Evolutionary conservation across 2,797 vertebrate species (phyloP), one percentile per base, ranked within the genome.

Genomic region (Serranus cabrilla): DNA sequence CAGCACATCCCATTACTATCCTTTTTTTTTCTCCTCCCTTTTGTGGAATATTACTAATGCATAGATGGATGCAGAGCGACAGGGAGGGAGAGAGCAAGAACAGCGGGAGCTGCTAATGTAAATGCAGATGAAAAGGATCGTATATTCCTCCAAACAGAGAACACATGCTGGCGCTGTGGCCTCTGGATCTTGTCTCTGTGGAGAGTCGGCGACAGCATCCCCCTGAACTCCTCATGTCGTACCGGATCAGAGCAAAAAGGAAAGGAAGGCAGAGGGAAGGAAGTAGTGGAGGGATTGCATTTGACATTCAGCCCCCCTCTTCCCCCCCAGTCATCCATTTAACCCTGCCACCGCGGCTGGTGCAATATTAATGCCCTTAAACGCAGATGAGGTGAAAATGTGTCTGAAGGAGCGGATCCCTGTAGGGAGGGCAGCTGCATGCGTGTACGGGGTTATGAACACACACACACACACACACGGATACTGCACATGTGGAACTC

Each of bases 281-380:
- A 70, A 56, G 69, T 58, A 76, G 74, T 81, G 69, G 70, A 87
- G 75, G 76, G 85, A 91, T 92, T 93, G 75, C 43, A 76, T 94
- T 92, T 92, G 90, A 90, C 90, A 90, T 90, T 86, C 89, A 59
- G 76, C 78, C 63, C 80, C 84, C 69, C 2, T 78, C 62, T 7
- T 27, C 31, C 65, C 73, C 69, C 68, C 91, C 87, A 90, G 85
- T 82, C 94, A 94, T 94, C 93, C 95, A 93, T 96, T 97, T 96
- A 94, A 96, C 95, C 94, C 93, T 92, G 83, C 92, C 93, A 94
- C 87, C 81, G 62, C 70, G 89, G 86, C 93, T 95, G 74, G 90
- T 97, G 94, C 96, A 97, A 97, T 97, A 97, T 95, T 96, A 95
- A 96, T 93, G 78, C 87, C 91, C 93, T 94, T 95, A 96, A 97